phyloP scores from a whole-genome alignment of 1,140 invertebrate species.

The Sarcophaga peregrina region DNA sequence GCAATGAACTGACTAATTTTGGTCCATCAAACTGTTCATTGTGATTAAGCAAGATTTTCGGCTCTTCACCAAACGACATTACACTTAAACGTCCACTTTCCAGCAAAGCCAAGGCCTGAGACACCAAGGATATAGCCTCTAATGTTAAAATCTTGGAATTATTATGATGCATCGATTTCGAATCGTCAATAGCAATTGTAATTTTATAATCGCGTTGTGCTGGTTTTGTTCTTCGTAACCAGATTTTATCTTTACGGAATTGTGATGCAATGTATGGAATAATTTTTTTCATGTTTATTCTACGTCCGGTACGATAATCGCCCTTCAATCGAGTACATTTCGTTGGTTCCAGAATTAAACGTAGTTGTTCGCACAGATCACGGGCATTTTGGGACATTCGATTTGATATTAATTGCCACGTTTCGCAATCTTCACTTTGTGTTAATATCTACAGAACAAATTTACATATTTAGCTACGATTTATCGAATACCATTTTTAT shows the following conservation, averaged over 20 bases:
- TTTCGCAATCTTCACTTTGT: slow-evolving; percentile 61
- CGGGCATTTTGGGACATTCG: slow-evolving; percentile 72
- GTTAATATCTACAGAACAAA: slow-evolving; percentile 48
- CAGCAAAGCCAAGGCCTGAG: slow-evolving; percentile 87
- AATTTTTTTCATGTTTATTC: slow-evolving; percentile 98
- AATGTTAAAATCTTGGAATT: slow-evolving; percentile 92
- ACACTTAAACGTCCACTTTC: slow-evolving; percentile 94
- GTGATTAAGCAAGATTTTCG: slow-evolving; percentile 86
- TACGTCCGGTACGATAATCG: slow-evolving; percentile 95
- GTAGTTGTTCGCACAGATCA: slow-evolving; percentile 92
- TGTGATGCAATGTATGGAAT: slow-evolving; percentile 99
- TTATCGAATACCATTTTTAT: background rate
- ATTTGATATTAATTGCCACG: slow-evolving; percentile 62
- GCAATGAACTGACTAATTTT: slow-evolving; percentile 80
- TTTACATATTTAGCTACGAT: background rate
- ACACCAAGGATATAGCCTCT: slow-evolving; percentile 92
- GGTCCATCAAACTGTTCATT: slow-evolving; percentile 88
- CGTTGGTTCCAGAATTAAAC: slow-evolving; percentile 95
- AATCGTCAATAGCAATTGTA: slow-evolving; percentile 96
- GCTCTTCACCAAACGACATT: slow-evolving; percentile 91
- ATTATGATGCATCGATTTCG: slow-evolving; percentile 91
- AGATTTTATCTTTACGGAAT: slow-evolving; percentile 99
- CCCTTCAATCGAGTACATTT: slow-evolving; percentile 88
- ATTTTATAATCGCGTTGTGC: slow-evolving; percentile 98
- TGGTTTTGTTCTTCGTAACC: slow-evolving; percentile 94